Evolutionary conservation across 2,888 invertebrate species (phyloP).

Genomic region (Podabrus alpinus): DNA sequence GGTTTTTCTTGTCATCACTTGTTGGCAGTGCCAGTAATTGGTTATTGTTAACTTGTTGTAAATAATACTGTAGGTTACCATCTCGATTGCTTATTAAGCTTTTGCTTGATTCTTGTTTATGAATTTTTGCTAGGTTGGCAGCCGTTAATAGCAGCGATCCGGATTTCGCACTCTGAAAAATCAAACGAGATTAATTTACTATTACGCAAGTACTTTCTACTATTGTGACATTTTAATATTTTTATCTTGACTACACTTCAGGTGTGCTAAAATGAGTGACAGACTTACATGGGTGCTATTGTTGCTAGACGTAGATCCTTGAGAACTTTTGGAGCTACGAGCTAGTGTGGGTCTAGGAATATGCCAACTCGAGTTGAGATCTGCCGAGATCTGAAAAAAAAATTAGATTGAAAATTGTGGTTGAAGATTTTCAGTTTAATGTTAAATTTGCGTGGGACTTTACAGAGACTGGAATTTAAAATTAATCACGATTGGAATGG

Average conservation of each 20-base stretch:
- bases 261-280: background rate
- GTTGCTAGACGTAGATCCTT: conserved; percentile 74
- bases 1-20: conserved; percentile 52
- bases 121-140: conserved; percentile 65
- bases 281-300: conserved; percentile 77
- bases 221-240: too few relatives aligned
- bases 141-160: conserved; percentile 80
- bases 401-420: background rate
- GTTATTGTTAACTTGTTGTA: conserved; percentile 42
- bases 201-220: too few relatives aligned
- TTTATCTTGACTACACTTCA: too few relatives aligned
- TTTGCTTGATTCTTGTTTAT: conserved; percentile 37
- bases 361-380: conserved; percentile 69
- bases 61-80: conserved; percentile 50
- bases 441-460: background rate
- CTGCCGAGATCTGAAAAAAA: conserved; percentile 50
- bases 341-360: conserved; percentile 81
- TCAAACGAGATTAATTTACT: background rate
- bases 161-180: conserved; percentile 77
- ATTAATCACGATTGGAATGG: background rate
- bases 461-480: background rate
- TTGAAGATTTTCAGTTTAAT: background rate
- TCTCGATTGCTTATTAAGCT: conserved; percentile 40
- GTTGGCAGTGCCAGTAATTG: conserved; percentile 46
- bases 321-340: conserved; percentile 65